Evolutionary conservation across 1,140 invertebrate species (phyloP), one percentile per base, ranked within the genome.

Genomic region (Pantala flavescens): DNA sequence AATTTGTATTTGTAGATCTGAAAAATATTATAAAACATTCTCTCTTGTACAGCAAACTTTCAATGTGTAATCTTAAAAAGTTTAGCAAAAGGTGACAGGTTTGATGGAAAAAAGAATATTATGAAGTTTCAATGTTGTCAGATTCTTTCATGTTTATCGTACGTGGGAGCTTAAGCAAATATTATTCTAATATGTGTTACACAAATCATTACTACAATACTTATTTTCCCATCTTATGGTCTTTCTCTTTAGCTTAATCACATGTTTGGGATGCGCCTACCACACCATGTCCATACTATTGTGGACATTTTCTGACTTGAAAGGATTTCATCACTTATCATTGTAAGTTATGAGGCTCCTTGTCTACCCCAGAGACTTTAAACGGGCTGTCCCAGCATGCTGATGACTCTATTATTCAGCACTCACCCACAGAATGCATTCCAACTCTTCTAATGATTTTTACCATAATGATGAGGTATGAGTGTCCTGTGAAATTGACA

Each of bases 1-100:
- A 63, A 63, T 63, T 63, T 63, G 49, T 63, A 63, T 63, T 63
- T 63, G 49, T 63, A 63, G 49, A 63, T 63, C 49, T 63, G 49
- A 63, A 63, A 63, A 63, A 63, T 63, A 21, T 63, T 63, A 19
- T 19, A 63, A 63, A 63, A 63, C 3, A 3, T 12, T 63, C 12
- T 63, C 49, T 63, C 49, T 63, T 63, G 49, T 63, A 63, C 49
- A 63, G 49, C 49, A 63, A 63, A 63, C 49, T 63, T 63, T 63
- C 49, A 63, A 63, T 63, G 49, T 63, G 49, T 63, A 63, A 63
- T 63, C 49, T 63, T 63, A 63, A 63, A 63, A 63, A 63, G 28
- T 36, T 63, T 63, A 63, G 49, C 49, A 63, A 63, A 63, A 7
- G 14, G n/a, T 63, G 49, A 63, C 49, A 63, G 49, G 49, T 63